Evolutionary conservation across 2,888 invertebrate genomes (phyloP).

Genomic region (Drosophila fulvimacula): DNA sequence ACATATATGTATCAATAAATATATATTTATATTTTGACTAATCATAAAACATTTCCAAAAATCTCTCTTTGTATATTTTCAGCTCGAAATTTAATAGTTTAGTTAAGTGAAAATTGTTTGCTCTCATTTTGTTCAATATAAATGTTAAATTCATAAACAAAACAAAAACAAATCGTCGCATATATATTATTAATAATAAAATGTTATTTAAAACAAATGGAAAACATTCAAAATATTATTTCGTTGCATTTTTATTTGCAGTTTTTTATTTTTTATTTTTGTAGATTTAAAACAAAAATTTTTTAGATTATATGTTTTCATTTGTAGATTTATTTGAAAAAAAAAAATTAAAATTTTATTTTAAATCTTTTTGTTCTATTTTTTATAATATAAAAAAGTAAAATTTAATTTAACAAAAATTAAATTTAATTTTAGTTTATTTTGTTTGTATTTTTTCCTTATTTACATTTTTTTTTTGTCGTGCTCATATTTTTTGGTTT

Average conservation of each 20-base stretch:
- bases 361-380: too few relatives aligned
- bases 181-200: slow-evolving; percentile 59
- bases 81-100: slow-evolving; percentile 80
- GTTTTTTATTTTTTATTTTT: slow-evolving; percentile 35
- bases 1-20: slow-evolving; percentile 12
- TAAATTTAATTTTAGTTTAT: too few relatives aligned
- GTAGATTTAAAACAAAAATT: background rate
- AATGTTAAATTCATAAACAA: slow-evolving; percentile 42
- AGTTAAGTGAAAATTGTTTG: slow-evolving; percentile 50
- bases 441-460: background rate
- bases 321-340: background rate
- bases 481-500: background rate
- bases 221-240: slow-evolving; percentile 36
- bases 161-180: slow-evolving; percentile 34
- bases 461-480: background rate
- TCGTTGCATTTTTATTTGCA: slow-evolving; percentile 42
- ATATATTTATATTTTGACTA: slow-evolving; percentile 52
- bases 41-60: slow-evolving; percentile 61
- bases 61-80: slow-evolving; percentile 80
- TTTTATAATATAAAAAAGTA: too few relatives aligned
- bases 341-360: too few relatives aligned
- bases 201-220: slow-evolving; percentile 58
- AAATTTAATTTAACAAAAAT: too few relatives aligned
- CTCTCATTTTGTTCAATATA: slow-evolving; percentile 51
- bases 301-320: too few relatives aligned